phyloP scores from a whole-genome alignment of 2,113 vertebrate species.

The Gorsachius goisagi region DNA sequence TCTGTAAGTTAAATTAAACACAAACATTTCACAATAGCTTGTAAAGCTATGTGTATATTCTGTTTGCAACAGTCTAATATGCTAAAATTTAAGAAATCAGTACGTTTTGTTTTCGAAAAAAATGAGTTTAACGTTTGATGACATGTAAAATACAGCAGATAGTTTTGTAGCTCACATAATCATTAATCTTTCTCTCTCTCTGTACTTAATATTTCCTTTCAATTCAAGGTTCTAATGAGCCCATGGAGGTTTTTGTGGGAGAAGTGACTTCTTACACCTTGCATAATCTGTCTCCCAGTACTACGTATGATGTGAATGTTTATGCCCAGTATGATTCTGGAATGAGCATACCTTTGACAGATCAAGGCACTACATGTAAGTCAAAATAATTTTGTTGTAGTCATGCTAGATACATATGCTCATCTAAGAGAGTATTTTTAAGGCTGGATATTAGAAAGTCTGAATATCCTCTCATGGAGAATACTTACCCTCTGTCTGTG shows the following conservation, averaged over 20 bases:
- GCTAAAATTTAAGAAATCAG: neutral
- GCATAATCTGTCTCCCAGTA: conserved; percentile 91
- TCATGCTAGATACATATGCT: neutral
- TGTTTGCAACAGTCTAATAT: neutral
- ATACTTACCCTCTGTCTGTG: neutral
- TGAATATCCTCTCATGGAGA: neutral
- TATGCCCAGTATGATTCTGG: conserved; percentile 90
- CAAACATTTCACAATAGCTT: neutral
- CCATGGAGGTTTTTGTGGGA: conserved; percentile 90
- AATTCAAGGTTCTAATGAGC: conserved; percentile 80
- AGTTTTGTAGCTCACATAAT: neutral
- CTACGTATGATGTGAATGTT: conserved; percentile 90
- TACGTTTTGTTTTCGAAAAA: neutral
- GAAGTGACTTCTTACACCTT: conserved; percentile 90
- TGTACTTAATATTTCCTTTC: neutral
- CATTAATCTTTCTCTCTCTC: neutral
- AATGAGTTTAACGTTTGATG: neutral
- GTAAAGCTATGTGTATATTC: neutral
- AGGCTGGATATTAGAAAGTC: neutral
- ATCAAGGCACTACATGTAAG: conserved; percentile 93
- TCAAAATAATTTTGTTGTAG: neutral
- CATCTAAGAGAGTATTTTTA: neutral
- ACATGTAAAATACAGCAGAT: rapidly evolving
- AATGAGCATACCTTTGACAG: conserved; percentile 81
- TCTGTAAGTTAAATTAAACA: neutral